Conservation (phyloP, 2,113 vertebrate genomes). For the Hypocryptadius cinnamomeus region DNA sequence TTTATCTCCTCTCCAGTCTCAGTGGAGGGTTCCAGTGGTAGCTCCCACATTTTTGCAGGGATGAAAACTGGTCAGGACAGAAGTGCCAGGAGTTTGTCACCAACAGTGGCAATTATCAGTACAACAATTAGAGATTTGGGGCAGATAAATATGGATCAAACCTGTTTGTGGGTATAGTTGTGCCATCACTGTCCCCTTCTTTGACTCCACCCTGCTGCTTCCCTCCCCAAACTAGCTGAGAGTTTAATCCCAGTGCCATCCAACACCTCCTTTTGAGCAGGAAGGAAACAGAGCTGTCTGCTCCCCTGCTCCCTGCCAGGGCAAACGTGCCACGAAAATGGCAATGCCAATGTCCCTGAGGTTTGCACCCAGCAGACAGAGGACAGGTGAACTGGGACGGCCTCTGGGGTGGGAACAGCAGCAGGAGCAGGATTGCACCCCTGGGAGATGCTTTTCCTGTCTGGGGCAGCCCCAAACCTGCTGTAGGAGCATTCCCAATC, state of each 20-base stretch:
- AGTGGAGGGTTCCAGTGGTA: background rate
- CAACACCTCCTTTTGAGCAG: background rate
- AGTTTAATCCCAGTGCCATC: background rate
- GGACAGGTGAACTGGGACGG: too few relatives aligned
- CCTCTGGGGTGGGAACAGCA: background rate
- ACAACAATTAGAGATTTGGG: background rate
- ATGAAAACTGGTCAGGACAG: background rate
- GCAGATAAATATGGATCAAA: background rate
- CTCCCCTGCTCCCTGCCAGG: background rate
- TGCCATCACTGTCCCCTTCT: background rate
- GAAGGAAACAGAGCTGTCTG: background rate
- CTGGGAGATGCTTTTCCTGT: rapidly evolving
- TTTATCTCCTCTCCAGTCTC: background rate
- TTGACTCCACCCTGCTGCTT: background rate
- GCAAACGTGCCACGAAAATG: background rate
- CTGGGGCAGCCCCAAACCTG: background rate
- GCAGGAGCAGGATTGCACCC: background rate
- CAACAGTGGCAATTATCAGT: background rate
- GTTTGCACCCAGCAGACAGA: background rate
- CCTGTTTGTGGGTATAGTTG: background rate
- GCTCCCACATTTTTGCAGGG: background rate
- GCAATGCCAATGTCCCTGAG: background rate
- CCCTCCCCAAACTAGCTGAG: background rate
- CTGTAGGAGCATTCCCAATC: background rate
- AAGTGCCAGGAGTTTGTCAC: background rate